Conservation (phyloP, 2,113 vertebrate species). For the Lepisosteus osseus region DNA sequence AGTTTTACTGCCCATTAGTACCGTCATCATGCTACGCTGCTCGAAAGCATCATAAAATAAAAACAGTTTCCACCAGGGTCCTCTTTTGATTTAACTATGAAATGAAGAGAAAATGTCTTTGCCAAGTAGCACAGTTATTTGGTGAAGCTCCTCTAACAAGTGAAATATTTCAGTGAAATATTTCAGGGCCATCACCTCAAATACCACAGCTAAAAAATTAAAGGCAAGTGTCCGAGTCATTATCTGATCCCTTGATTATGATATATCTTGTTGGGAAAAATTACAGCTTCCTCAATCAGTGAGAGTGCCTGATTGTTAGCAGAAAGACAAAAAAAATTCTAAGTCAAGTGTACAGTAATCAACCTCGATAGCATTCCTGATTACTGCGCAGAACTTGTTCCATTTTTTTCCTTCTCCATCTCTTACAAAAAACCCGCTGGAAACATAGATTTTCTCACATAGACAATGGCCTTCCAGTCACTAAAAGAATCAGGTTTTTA, state of each 20-base stretch:
- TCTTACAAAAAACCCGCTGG: background rate
- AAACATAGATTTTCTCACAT: conserved; percentile 24
- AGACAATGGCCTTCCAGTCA: conserved; percentile 1
- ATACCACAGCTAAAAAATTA: too few species aligned
- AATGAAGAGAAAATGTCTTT: background rate
- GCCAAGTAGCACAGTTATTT: background rate
- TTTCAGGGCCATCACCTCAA: too few species aligned
- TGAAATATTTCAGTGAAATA: too few species aligned
- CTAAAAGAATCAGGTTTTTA: background rate
- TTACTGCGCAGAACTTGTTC: conserved; percentile 1
- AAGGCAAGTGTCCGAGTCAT: background rate
- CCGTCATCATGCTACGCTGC: background rate
- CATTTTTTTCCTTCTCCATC: background rate
- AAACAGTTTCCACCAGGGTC: background rate
- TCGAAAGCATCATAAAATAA: background rate
- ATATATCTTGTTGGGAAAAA: conserved; percentile 2
- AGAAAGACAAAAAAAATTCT: background rate
- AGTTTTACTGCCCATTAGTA: background rate
- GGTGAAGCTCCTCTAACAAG: background rate
- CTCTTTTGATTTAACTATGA: background rate
- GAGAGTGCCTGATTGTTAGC: background rate
- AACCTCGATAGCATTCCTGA: conserved; percentile 9
- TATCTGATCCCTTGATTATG: conserved; percentile 10
- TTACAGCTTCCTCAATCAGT: conserved; percentile 11
- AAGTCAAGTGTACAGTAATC: conserved; percentile 13